Conservation (phyloP, 2,113 vertebrate species). For the Sander vitreus region DNA sequence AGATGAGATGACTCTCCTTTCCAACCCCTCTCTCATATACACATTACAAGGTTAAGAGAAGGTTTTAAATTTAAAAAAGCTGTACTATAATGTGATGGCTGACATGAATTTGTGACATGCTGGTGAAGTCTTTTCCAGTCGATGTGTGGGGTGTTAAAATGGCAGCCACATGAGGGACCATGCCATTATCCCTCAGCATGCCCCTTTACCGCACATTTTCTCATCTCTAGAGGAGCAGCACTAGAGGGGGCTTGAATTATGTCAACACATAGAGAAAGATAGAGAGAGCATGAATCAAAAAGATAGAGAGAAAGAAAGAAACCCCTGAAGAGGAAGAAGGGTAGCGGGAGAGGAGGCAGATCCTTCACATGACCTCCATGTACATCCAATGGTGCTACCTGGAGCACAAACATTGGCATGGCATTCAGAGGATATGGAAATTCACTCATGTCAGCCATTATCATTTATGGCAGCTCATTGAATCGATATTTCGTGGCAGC, state of each 20-base stretch:
- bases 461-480: conserved; percentile 27
- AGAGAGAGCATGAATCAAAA: conserved; percentile 1
- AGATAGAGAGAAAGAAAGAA: not conserved
- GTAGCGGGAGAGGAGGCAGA: conserved; percentile 18
- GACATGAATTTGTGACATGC: conserved; percentile 22
- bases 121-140: conserved; percentile 17
- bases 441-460: conserved; percentile 40
- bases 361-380: conserved; percentile 64
- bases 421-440: conserved; percentile 57
- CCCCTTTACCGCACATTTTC: not conserved
- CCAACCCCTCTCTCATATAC: not conserved
- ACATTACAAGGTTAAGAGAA: conserved; percentile 61
- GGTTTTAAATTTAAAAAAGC: conserved; percentile 32
- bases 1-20: conserved; percentile 26
- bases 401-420: conserved; percentile 52
- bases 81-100: conserved; percentile 17
- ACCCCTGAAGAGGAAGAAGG: conserved; percentile 19
- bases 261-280: conserved; percentile 36
- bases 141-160: conserved; percentile 46
- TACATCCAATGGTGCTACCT: conserved; percentile 50
- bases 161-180: conserved; percentile 15
- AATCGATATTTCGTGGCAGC: conserved; percentile 50
- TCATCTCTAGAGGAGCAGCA: conserved; percentile 9
- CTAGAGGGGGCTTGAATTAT: conserved; percentile 4
- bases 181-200: conserved; percentile 10